phyloP scores from a whole-genome alignment of 1,140 invertebrate genomes.

The Cepaea nemoralis region DNA sequence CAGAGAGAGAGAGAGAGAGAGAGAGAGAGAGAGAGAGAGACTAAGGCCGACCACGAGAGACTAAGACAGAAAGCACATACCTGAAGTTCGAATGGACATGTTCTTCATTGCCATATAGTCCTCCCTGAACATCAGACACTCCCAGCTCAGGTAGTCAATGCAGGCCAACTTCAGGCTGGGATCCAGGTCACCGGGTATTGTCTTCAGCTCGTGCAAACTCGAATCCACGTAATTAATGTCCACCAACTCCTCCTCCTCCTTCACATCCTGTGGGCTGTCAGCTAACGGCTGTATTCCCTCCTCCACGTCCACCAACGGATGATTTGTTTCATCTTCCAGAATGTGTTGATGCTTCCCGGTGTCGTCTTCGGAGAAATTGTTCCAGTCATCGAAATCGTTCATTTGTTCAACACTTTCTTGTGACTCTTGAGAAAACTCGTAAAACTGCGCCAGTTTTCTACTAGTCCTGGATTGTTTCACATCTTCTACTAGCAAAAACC shows the following conservation, averaged over 20 bases:
- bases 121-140: neutral
- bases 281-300: neutral
- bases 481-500: neutral
- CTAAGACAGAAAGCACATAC: too few relatives aligned
- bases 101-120: slow-evolving; percentile 16
- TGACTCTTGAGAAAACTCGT: too few relatives aligned
- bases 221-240: neutral
- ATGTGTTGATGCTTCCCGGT: too few relatives aligned
- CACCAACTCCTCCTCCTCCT: neutral
- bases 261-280: neutral
- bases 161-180: neutral
- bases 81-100: neutral
- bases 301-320: too few relatives aligned
- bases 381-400: too few relatives aligned
- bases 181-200: neutral
- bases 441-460: neutral
- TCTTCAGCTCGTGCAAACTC: neutral
- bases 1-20: too few relatives aligned
- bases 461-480: neutral
- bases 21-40: too few relatives aligned
- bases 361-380: too few relatives aligned
- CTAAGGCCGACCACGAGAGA: too few relatives aligned
- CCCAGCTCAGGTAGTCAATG: neutral
- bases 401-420: too few relatives aligned
- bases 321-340: too few relatives aligned